A percentile compares a stretch with the other conserved stretches of the same genome.
phyloP scores from a whole-genome alignment of 2,113 vertebrate species.

The Gnathonemus echidnorhynchus region DNA sequence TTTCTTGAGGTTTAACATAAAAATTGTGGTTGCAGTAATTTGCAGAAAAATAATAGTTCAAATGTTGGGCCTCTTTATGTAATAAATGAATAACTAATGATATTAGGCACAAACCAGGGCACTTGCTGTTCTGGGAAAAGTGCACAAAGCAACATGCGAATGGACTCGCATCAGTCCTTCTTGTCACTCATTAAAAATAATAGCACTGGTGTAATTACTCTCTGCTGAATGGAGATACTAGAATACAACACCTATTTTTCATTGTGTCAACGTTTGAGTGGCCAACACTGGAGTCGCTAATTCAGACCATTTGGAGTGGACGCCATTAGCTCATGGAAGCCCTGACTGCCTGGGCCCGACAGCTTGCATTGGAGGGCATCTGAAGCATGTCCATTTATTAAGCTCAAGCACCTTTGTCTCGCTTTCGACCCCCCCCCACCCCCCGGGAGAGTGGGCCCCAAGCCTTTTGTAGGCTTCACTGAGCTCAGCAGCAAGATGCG shows the following conservation, averaged over 20 bases:
- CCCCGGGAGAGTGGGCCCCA: neutral
- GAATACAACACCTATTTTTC: neutral
- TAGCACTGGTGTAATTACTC: slow-evolving; percentile 1
- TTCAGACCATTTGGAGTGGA: slow-evolving; percentile 16
- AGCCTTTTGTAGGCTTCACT: neutral
- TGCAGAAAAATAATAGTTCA: neutral
- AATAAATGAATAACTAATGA: neutral
- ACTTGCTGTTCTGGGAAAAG: neutral
- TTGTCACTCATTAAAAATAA: slow-evolving; percentile 11
- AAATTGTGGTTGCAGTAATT: neutral
- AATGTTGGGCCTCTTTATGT: neutral
- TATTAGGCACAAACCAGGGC: neutral
- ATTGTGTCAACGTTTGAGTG: slow-evolving; percentile 12
- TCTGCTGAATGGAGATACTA: neutral
- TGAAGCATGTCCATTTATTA: slow-evolving; percentile 12
- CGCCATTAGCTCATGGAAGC: slow-evolving; percentile 14
- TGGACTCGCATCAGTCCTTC: neutral
- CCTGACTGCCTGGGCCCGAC: neutral
- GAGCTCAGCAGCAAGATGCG: neutral
- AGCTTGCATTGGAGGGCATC: slow-evolving; percentile 2
- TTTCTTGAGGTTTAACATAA: neutral
- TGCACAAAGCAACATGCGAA: neutral
- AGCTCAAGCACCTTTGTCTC: slow-evolving; percentile 6
- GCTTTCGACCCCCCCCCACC: neutral
- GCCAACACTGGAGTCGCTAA: neutral